Evolutionary conservation across 1,140 invertebrate genomes (phyloP).

Genomic region (Atta cephalotes): DNA sequence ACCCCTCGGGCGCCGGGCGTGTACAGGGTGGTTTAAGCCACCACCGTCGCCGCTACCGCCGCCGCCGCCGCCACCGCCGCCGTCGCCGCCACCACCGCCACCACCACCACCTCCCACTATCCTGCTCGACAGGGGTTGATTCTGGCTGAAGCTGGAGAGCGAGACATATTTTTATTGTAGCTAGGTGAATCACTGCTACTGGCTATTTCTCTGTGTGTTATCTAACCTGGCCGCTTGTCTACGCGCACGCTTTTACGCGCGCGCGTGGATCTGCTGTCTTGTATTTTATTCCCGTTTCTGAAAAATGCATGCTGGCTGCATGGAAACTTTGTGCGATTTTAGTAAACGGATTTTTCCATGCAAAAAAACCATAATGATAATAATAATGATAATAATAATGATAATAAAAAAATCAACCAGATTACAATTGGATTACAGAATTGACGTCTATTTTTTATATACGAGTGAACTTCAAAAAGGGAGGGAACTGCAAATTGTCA

Average conservation of each 20-base stretch:
- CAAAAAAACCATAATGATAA: not conserved
- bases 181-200: conserved; percentile 81
- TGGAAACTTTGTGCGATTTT: not conserved
- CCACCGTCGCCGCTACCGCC: conserved; percentile 79
- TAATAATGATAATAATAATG: not conserved
- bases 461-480: not conserved
- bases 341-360: conserved; percentile 8
- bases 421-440: not conserved
- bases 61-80: conserved; percentile 76
- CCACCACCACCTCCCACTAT: conserved; percentile 63
- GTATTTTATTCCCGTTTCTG: conserved; percentile 4
- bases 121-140: conserved; percentile 81
- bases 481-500: not conserved
- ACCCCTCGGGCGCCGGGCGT: conserved; percentile 68
- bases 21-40: conserved; percentile 73
- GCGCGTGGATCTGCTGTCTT: not conserved
- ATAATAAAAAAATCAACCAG: not conserved
- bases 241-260: not conserved
- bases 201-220: conserved; percentile 34
- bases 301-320: not conserved
- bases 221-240: conserved; percentile 17
- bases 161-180: conserved; percentile 80
- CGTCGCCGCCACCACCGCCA: conserved; percentile 77
- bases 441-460: not conserved
- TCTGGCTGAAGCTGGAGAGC: conserved; percentile 74